Evolutionary conservation across 2,113 vertebrate genomes (phyloP), one percentile per base, ranked within the genome.

Genomic region (Oreocharis arfaki): DNA sequence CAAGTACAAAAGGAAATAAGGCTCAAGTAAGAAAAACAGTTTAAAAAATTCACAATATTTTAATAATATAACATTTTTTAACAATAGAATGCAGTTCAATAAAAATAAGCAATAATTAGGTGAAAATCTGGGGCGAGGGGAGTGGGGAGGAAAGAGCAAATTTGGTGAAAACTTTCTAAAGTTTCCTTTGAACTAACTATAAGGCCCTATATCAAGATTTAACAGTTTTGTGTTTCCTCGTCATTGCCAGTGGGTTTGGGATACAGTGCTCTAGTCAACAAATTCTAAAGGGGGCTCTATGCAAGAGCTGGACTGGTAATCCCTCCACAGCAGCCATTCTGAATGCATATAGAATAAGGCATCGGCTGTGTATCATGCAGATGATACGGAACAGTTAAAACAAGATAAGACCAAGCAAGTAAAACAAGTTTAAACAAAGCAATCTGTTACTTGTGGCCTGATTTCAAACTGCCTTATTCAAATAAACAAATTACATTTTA

Each of bases 261-360:
- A 90, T 94, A 84, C 80, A 95, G 74, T 84, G 64, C 80, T 95
- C 47, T 60, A 95, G 92, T 93, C 93, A 97, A 94, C 96, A 97
- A 96, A 96, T 95, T 87, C 67, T 96, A 63, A 87, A 95, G 97
- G 21, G 68, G 30, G 8, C 82, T 92, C 94, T 33, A 57, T 78
- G 88, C 44, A 77, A 95, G 65, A 83, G 28, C 47, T 84, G 76
- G 22, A 44, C 79, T 84, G 76, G 77, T 93, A 84, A 87, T 93
- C 52, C 46, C 57, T 93, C 89, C 57, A 65, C 65, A 90, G 89
- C 63, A 95, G 37, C 56, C 59, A 93, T 65, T 93, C 76, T 90
- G 52, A 88, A 81, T 52, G 30, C 30, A 7, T 55, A 23, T 11
- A 74, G 13, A 21, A 37, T 44, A 21, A 79, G 33, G 27, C 77